Conservation (phyloP, 2,888 invertebrate genomes). For the Ochropleura plecta region DNA sequence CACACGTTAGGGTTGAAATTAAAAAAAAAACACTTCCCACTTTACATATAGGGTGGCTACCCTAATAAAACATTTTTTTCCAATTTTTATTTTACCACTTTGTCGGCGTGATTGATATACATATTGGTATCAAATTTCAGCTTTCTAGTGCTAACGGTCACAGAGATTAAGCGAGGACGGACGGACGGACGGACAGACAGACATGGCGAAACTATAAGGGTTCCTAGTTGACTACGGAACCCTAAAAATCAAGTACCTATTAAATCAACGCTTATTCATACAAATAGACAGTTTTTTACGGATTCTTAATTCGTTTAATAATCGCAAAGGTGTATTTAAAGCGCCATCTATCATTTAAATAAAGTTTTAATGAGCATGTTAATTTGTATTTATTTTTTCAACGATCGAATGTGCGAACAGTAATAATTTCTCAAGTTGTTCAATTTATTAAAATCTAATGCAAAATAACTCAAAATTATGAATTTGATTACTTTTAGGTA, state of each 20-base stretch:
- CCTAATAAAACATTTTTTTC: no score
- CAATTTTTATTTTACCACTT: no score
- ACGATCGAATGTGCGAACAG: background rate
- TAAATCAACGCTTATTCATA: constrained; percentile 25
- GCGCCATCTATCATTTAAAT: constrained; percentile 11
- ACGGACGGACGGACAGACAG: no score
- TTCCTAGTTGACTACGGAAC: no score
- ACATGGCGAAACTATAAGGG: no score
- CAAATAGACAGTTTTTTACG: constrained; percentile 24
- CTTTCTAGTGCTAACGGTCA: no score
- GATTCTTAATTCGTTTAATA: constrained; percentile 26
- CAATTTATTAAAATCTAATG: background rate
- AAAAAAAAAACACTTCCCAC: no score
- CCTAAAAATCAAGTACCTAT: constrained; percentile 31
- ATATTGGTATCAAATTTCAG: no score
- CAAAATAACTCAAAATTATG: background rate
- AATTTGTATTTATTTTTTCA: background rate
- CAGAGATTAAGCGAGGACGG: no score
- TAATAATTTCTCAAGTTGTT: background rate
- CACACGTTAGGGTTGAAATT: no score
- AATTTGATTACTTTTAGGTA: background rate
- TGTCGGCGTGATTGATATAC: no score
- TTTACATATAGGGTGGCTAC: no score
- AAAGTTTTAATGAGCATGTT: background rate
- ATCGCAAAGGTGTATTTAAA: background rate